These are phyloP conservation scores for Pseudoatta argentina DNA, from an alignment of 1,140 invertebrate genomes.

Conservation along the genomic window DNA sequence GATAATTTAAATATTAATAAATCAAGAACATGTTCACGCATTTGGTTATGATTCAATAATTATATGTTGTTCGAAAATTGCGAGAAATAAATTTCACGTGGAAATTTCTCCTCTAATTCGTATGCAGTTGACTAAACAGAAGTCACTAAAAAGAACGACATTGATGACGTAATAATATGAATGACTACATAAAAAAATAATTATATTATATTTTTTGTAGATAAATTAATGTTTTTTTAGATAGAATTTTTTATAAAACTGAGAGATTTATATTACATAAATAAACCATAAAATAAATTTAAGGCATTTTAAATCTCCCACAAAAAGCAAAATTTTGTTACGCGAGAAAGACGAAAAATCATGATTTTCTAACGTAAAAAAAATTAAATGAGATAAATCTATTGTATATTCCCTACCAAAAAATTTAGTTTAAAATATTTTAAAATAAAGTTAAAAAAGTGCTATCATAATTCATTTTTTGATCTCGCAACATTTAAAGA, in stretches of 20 bases:
- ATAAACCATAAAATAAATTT: neutral
- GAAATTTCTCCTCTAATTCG: slow-evolving; percentile 1
- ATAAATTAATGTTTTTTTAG: neutral
- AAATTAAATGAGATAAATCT: neutral
- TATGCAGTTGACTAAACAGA: neutral
- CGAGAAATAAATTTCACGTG: neutral
- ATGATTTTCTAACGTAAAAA: neutral
- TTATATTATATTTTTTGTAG: neutral
- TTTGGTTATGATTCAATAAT: neutral
- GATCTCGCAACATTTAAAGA: neutral
- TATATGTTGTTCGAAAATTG: neutral
- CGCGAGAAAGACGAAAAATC: neutral
- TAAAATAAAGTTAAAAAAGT: neutral
- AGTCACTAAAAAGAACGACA: neutral
- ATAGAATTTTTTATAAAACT: slow-evolving; percentile 8
- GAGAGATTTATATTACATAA: neutral
- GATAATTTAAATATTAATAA: slow-evolving; percentile 13
- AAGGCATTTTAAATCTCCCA: neutral
- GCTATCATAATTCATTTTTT: neutral
- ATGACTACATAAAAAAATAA: neutral
- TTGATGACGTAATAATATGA: neutral
- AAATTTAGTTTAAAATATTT: neutral
- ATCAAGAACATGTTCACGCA: neutral
- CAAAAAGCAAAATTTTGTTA: neutral
- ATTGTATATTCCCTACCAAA: neutral